Conservation (phyloP, 2,888 invertebrate species). For the Calliphora vomitoria region DNA sequence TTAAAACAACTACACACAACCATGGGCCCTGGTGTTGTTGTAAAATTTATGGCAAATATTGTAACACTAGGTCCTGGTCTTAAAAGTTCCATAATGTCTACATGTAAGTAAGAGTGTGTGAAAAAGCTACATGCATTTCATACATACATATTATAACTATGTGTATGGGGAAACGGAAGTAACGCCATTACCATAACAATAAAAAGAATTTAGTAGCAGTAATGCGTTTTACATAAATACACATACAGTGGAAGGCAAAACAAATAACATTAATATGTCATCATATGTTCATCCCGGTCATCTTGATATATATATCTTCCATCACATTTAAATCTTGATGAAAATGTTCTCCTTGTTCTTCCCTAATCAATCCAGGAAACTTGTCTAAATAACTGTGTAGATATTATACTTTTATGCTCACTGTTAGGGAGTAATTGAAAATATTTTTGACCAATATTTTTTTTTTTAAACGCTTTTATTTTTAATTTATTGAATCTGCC, state of each 20-base stretch:
- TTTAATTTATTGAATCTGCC: too few relatives aligned
- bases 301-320: too few relatives aligned
- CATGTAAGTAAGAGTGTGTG: neutral
- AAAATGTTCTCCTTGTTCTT: too few relatives aligned
- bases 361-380: too few relatives aligned
- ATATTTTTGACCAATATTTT: too few relatives aligned
- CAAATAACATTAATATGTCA: too few relatives aligned
- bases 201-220: conserved; percentile 43
- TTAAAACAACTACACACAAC: neutral
- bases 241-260: conserved; percentile 4
- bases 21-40: neutral
- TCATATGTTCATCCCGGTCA: too few relatives aligned
- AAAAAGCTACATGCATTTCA: neutral
- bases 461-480: too few relatives aligned
- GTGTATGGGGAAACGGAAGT: conserved; percentile 28
- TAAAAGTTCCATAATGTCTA: neutral
- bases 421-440: too few relatives aligned
- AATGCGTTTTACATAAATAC: neutral
- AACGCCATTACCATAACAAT: conserved; percentile 58
- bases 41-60: neutral
- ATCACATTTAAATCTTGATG: too few relatives aligned
- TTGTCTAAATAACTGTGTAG: too few relatives aligned
- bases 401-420: too few relatives aligned
- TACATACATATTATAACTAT: neutral
- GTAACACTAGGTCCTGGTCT: neutral